phyloP scores from a whole-genome alignment of 2,888 invertebrate genomes.

The Drosophila maculinotata region DNA sequence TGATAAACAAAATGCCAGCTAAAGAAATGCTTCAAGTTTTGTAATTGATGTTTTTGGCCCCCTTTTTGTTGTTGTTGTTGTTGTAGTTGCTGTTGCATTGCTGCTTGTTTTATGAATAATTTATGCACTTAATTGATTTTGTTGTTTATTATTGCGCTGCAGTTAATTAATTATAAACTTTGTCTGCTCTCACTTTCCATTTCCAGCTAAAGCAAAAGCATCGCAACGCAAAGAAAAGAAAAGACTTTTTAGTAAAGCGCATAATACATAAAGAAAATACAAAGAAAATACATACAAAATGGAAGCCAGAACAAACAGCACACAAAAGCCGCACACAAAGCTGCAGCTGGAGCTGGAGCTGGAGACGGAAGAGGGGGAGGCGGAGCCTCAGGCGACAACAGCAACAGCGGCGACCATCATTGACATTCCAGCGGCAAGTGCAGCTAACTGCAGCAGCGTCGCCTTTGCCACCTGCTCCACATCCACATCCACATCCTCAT shows the following conservation, averaged over 20 bases:
- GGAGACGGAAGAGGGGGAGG: slow-evolving; percentile 25
- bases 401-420: slow-evolving; percentile 73
- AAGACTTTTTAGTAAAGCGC: slow-evolving; percentile 35
- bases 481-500: slow-evolving; percentile 24
- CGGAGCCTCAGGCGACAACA: slow-evolving; percentile 23
- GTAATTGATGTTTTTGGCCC: slow-evolving; percentile 43
- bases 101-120: slow-evolving; percentile 68
- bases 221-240: slow-evolving; percentile 35
- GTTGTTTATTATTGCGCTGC: slow-evolving; percentile 70
- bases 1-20: slow-evolving; percentile 60
- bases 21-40: slow-evolving; percentile 43
- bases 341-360: slow-evolving; percentile 57
- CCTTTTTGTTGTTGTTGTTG: slow-evolving; percentile 13
- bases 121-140: slow-evolving; percentile 75
- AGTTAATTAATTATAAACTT: slow-evolving; percentile 72
- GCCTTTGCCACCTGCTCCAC: slow-evolving; percentile 20
- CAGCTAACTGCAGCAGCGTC: slow-evolving; percentile 26
- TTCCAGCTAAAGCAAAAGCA: too few species aligned
- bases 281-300: slow-evolving; percentile 54
- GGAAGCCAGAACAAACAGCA: slow-evolving; percentile 54
- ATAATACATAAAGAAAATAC: slow-evolving; percentile 1
- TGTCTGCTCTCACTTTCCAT: slow-evolving; percentile 30
- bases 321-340: slow-evolving; percentile 58
- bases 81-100: slow-evolving; percentile 17
- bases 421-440: slow-evolving; percentile 79